phyloP scores from a whole-genome alignment of 2,797 vertebrate genomes.

The Lemur catta region DNA sequence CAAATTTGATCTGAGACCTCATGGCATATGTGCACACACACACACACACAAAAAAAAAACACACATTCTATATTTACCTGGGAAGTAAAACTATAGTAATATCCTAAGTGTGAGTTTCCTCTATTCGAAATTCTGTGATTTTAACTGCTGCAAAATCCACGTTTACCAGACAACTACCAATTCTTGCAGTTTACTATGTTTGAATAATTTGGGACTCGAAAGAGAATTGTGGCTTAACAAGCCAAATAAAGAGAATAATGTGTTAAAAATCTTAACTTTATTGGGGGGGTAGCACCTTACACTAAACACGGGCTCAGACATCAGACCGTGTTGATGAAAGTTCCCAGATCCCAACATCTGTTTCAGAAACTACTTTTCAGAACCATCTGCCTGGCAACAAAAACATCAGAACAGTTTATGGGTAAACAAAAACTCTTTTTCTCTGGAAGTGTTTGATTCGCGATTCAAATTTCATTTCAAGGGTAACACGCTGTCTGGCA shows the following conservation, averaged over 20 bases:
- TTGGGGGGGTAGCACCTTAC: background rate
- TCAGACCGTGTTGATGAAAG: background rate
- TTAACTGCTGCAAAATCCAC: background rate
- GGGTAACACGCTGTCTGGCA: fast-evolving
- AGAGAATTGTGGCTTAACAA: background rate
- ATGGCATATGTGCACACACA: fast-evolving
- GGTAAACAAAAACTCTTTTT: background rate
- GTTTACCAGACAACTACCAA: background rate
- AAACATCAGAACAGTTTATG: background rate
- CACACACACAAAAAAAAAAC: fast-evolving
- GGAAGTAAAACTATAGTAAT: conserved; percentile 43
- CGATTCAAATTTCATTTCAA: background rate
- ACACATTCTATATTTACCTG: background rate
- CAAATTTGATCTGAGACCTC: background rate
- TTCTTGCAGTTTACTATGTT: background rate
- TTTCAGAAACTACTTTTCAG: background rate
- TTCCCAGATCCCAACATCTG: background rate
- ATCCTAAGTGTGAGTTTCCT: conserved; percentile 17
- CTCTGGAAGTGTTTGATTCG: background rate
- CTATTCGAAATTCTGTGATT: conserved; percentile 18
- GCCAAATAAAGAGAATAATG: background rate
- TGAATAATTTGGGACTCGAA: conserved; percentile 12
- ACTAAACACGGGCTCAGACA: background rate
- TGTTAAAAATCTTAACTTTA: background rate
- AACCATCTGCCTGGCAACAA: background rate